phyloP scores from a whole-genome alignment of 2,797 vertebrate species.

The Characodon lateralis region DNA sequence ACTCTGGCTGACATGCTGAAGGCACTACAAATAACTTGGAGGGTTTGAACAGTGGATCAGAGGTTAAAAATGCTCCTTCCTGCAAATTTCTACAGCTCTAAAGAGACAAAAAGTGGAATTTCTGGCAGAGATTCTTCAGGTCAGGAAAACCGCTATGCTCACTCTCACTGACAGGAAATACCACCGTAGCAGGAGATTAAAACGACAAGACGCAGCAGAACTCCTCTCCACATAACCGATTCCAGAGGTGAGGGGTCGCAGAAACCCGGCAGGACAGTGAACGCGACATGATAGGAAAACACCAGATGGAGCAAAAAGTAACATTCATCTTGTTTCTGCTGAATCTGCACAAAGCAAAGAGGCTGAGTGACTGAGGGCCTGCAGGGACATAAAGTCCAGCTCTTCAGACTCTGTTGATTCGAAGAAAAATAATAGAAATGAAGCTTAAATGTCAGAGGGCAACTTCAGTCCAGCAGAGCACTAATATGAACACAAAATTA shows the following conservation, averaged over 20 bases:
- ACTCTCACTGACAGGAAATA: constrained; percentile 65
- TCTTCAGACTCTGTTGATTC: neutral
- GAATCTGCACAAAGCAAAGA: constrained; percentile 31
- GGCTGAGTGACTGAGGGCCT: neutral
- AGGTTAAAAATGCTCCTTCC: constrained; percentile 9
- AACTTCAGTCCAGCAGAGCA: neutral
- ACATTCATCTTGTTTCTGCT: constrained; percentile 44
- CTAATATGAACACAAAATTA: neutral
- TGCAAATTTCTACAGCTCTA: neutral
- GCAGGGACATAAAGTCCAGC: neutral
- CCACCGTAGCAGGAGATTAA: constrained; percentile 63
- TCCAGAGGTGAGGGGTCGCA: constrained; percentile 37
- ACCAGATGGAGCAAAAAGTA: constrained; percentile 35
- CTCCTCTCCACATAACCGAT: constrained; percentile 41
- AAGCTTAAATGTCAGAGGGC: neutral
- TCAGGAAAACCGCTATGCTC: constrained; percentile 33
- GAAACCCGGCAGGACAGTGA: constrained; percentile 16
- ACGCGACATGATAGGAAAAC: constrained; percentile 26
- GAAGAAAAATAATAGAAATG: neutral
- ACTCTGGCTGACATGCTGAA: neutral
- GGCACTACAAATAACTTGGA: neutral
- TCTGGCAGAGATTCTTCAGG: neutral
- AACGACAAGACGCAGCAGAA: constrained; percentile 68
- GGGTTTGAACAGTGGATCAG: constrained; percentile 8
- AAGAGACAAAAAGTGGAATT: neutral